Conservation (phyloP, 1,140 invertebrate species). For the Temnothorax curvispinosus region DNA sequence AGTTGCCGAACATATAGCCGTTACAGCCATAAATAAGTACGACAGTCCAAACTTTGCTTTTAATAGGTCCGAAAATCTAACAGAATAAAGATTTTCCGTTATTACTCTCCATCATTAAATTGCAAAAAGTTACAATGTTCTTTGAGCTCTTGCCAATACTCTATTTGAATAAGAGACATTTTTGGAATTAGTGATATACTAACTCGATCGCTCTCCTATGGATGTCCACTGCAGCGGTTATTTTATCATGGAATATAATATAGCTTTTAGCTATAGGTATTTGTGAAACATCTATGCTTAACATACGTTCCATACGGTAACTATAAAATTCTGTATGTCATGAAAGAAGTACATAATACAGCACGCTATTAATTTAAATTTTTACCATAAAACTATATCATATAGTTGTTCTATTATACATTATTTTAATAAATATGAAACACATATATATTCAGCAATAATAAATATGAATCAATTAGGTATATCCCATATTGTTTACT, state of each 20-base stretch:
- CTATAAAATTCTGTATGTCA: conserved; percentile 32
- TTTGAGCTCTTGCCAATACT: background rate
- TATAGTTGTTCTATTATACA: background rate
- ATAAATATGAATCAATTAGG: no score
- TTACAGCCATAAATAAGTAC: background rate
- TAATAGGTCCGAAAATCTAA: conserved; percentile 19
- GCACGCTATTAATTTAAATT: background rate
- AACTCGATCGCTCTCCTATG: conserved; percentile 31
- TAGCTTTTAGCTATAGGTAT: background rate
- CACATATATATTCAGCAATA: no score
- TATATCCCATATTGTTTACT: background rate
- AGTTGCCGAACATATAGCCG: background rate
- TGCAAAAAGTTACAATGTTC: background rate
- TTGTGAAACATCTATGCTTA: background rate
- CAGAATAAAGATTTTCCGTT: background rate
- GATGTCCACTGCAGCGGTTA: conserved; percentile 5
- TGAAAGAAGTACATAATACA: background rate
- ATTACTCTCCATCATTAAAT: background rate
- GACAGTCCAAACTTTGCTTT: background rate
- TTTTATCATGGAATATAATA: background rate
- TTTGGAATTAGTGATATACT: background rate
- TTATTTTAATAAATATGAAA: background rate
- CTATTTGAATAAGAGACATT: background rate
- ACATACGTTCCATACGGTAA: conserved; percentile 30
- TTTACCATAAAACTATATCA: background rate